Base-by-base conservation (phyloP, 2,113 vertebrate species). In the Opisthocomus hoazin region DNA sequence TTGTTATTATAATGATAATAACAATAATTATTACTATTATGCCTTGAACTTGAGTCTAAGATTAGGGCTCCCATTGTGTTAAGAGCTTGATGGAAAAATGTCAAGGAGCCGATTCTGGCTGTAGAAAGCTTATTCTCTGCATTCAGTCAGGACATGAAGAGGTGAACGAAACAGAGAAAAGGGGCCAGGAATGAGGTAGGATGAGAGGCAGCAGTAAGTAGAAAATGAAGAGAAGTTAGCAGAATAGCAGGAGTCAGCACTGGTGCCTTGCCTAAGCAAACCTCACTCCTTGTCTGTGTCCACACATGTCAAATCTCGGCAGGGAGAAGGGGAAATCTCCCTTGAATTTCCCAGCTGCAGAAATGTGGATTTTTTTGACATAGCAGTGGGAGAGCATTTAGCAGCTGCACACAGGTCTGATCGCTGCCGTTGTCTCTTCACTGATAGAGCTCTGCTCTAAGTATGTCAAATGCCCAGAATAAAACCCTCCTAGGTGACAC, bases 231-330 rank as follows among this genome's bases (percentile, higher is more conserved):
- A 94, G 87, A 87, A 89, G 86, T 65, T 75, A 94, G 85, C 76
- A 96, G 92, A 96, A 94, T 87, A 96, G 77, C 92, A 96, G 91
- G 87, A 96, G 92, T 96, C 89, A 94, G 91, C 95, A 82, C 93
- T 89, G 89, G 80, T 95, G 92, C 70, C 83, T 93, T 94, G 96
- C 92, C 96, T 95, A 95, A 96, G 94, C 94, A 96, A 96, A 96
- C 91, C 95, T 75, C 3, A 1, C 86, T 94, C 94, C 91, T 91
- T 16, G 81, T 92, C 87, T 96, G 69, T 96, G 96, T 97, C 95
- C 95, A 96, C 92, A 92, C 95, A 95, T 87, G 90, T 90, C 94
- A 97, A 92, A 96, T 60, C 86, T 95, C 84, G 2, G 83, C 77
- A 41, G 86, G 69, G 84, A 93, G 94, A 94, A 95, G 66, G 86